A percentile compares a stretch with the other conserved stretches of the same genome.
phyloP scores from a whole-genome alignment of 2,113 vertebrate genomes.

The Myrmophylax atrothorax region DNA sequence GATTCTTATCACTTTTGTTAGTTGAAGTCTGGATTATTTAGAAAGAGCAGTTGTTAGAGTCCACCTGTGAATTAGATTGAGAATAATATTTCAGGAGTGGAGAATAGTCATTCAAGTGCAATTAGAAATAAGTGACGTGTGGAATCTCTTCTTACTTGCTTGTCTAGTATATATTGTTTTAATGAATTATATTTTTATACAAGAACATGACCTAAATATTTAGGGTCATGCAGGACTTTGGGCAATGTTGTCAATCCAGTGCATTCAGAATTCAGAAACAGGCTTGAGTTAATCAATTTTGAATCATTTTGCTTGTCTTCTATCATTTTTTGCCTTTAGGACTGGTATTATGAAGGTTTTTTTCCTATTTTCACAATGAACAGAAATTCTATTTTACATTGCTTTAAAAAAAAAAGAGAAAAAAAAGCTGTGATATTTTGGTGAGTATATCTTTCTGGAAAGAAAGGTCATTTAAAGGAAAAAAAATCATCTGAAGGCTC shows the following conservation, averaged over 20 bases:
- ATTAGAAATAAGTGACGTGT: background rate
- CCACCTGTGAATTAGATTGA: background rate
- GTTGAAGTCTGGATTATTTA: background rate
- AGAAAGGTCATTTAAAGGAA: background rate
- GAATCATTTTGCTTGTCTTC: background rate
- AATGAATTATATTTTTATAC: background rate
- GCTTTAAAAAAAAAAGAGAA: background rate
- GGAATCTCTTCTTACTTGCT: background rate
- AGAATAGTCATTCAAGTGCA: background rate
- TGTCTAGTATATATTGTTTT: background rate
- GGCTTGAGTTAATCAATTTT: background rate
- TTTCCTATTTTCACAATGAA: background rate
- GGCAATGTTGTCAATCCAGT: background rate
- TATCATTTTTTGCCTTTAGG: background rate
- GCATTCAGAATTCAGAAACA: background rate
- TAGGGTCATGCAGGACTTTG: background rate
- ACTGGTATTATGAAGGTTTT: background rate
- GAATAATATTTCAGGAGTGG: background rate
- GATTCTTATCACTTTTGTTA: background rate
- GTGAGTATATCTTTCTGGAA: background rate
- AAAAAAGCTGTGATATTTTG: rapidly evolving
- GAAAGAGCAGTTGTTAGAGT: background rate
- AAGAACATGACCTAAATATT: background rate
- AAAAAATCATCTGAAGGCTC: background rate
- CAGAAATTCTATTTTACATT: background rate